Percentiles rank a stretch among this genome's conserved stretches.
These are phyloP conservation scores for Microcebus murinus DNA, from an alignment of 2,113 vertebrate species.

Conservation along the genomic window DNA sequence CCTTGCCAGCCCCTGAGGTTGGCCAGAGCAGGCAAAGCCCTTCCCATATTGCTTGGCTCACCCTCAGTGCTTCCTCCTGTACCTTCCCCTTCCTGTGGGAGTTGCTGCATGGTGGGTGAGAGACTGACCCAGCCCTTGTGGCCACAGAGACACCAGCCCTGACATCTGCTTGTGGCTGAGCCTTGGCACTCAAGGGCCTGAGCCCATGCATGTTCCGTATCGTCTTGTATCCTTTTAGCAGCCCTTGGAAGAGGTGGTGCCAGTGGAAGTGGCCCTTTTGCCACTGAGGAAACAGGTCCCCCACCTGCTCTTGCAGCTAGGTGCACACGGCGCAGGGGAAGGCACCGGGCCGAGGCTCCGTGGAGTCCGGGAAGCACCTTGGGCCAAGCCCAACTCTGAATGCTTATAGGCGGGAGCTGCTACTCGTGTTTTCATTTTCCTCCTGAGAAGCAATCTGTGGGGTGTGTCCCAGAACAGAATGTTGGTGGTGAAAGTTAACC, in stretches of 20 bases:
- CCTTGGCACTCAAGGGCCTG: background rate
- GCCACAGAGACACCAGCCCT: background rate
- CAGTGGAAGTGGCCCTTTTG: background rate
- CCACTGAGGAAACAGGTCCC: background rate
- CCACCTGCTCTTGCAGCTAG: background rate
- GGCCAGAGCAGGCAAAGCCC: background rate
- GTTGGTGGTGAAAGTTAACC: background rate
- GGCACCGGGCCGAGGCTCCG: background rate
- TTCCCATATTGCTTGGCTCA: background rate
- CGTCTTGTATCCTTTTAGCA: background rate
- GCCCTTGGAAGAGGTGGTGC: background rate
- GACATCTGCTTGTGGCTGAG: background rate
- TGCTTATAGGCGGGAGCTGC: background rate
- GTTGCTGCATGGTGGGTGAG: too few relatives aligned
- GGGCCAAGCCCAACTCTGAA: too few relatives aligned
- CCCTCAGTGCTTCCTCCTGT: accelerated
- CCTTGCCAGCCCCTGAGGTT: background rate
- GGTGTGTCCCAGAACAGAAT: background rate
- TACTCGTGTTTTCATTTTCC: background rate
- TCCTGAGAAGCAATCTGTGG: background rate
- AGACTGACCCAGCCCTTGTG: background rate
- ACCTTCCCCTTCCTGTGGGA: background rate
- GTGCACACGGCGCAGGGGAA: background rate
- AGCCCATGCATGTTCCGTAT: background rate
- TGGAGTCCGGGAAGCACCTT: background rate